phyloP scores from a whole-genome alignment of 2,797 vertebrate genomes.

The Peromyscus eremicus region DNA sequence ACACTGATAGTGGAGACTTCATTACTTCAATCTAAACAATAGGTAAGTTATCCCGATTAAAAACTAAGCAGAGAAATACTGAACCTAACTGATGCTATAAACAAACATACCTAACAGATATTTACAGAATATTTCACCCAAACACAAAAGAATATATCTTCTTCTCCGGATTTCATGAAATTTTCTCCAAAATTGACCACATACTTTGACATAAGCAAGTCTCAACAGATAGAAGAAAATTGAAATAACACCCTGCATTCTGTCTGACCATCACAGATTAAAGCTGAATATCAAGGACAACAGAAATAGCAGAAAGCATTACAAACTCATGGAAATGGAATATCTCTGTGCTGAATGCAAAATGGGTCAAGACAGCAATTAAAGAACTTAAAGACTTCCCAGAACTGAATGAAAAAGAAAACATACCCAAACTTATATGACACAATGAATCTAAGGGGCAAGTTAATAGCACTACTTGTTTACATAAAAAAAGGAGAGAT shows the following conservation, averaged over 20 bases:
- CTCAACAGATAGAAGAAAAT: not conserved
- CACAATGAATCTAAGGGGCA: not conserved
- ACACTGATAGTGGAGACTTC: not conserved
- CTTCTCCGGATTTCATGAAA: not conserved
- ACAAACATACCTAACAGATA: not conserved
- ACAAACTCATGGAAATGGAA: not conserved
- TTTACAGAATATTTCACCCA: not conserved
- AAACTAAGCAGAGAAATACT: not conserved
- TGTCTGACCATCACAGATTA: not conserved
- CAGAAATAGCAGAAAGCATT: not conserved
- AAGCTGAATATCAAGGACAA: not conserved
- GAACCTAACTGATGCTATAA: not conserved
- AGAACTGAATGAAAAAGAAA: not conserved
- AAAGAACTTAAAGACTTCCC: not conserved
- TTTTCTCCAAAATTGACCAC: not conserved
- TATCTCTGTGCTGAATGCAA: not conserved
- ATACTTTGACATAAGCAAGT: not conserved
- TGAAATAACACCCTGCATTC: not conserved
- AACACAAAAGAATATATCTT: not conserved
- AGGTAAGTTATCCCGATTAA: not conserved
- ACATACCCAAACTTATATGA: not conserved
- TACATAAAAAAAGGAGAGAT: too few species aligned
- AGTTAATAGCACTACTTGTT: too few species aligned
- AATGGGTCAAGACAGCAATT: not conserved
- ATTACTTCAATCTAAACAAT: not conserved